phyloP scores from a whole-genome alignment of 2,888 invertebrate species.

The Drosophila borborema region DNA sequence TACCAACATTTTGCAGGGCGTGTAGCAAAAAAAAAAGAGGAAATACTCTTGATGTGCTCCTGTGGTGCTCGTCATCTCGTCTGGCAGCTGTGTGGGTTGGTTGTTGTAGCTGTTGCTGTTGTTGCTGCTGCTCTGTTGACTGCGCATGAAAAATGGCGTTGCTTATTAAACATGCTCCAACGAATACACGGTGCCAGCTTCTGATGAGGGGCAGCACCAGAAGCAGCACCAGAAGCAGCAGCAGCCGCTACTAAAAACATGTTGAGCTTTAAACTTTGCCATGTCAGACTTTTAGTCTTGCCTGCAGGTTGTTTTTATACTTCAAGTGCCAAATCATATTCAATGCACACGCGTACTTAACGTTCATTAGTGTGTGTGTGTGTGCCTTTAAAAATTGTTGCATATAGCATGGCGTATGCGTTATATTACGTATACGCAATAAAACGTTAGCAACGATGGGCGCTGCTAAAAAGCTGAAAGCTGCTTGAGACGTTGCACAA shows the following conservation, averaged over 20 bases:
- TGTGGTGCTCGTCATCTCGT: slow-evolving; percentile 33
- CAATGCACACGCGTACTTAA: slow-evolving; percentile 44
- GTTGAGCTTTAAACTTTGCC: slow-evolving; percentile 67
- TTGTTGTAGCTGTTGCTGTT: slow-evolving; percentile 21
- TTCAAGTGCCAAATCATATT: slow-evolving; percentile 47
- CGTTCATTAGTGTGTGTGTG: slow-evolving; percentile 47
- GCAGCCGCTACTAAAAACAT: slow-evolving; percentile 41
- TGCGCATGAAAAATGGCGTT: slow-evolving; percentile 70
- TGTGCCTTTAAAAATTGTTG: slow-evolving; percentile 30
- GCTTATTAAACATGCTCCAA: slow-evolving; percentile 75
- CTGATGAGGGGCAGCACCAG: slow-evolving; percentile 6
- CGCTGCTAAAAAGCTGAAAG: slow-evolving; percentile 21
- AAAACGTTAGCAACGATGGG: slow-evolving; percentile 10
- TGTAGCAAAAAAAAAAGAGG: slow-evolving; percentile 20
- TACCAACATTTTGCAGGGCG: slow-evolving; percentile 48
- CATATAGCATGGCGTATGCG: slow-evolving; percentile 34
- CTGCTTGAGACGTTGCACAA: slow-evolving; percentile 14
- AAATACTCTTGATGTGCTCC: slow-evolving; percentile 24
- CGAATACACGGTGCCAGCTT: slow-evolving; percentile 44
- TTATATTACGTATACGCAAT: slow-evolving; percentile 32
- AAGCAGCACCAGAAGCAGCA: slow-evolving; percentile 14
- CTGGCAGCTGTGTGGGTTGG: slow-evolving; percentile 27
- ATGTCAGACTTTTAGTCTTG: slow-evolving; percentile 33
- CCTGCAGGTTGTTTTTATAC: slow-evolving; percentile 1
- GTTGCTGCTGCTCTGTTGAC: slow-evolving; percentile 49